Percentiles rank a stretch among this genome's conserved stretches.
Evolutionary conservation across 2,888 invertebrate species (phyloP).

Genomic region (Boloria selene): DNA sequence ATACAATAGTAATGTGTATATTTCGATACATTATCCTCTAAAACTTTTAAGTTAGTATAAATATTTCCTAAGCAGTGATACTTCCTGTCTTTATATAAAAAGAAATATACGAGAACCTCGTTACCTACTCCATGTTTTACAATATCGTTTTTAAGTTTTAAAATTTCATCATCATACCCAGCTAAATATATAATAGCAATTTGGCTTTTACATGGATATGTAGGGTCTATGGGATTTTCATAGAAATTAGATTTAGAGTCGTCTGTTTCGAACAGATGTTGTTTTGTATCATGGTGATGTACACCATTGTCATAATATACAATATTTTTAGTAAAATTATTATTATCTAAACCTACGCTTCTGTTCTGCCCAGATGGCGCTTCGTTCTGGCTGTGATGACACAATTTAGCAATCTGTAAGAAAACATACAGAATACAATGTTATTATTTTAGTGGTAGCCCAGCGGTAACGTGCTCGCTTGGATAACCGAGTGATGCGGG

Average conservation of each 20-base stretch:
- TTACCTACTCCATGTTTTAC: constrained; percentile 16
- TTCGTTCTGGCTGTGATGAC: not conserved
- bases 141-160: constrained; percentile 23
- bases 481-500: too few species aligned
- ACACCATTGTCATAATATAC: not conserved
- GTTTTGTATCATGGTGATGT: not conserved
- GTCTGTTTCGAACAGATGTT: not conserved
- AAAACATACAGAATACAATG: not conserved
- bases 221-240: not conserved
- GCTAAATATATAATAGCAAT: constrained; percentile 21
- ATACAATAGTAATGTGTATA: constrained; percentile 28
- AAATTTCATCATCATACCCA: constrained; percentile 31
- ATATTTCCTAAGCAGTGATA: constrained; percentile 24
- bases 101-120: constrained; percentile 32
- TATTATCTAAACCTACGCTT: not conserved
- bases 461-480: too few species aligned
- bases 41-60: constrained; percentile 15
- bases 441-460: too few species aligned
- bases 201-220: not conserved
- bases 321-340: not conserved
- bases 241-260: not conserved
- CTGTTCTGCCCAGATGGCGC: too few species aligned
- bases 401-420: constrained; percentile 4
- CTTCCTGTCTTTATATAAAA: constrained; percentile 10
- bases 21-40: constrained; percentile 18